Conservation (phyloP, 2,888 invertebrate genomes). For the Oxycera nigricornis region DNA sequence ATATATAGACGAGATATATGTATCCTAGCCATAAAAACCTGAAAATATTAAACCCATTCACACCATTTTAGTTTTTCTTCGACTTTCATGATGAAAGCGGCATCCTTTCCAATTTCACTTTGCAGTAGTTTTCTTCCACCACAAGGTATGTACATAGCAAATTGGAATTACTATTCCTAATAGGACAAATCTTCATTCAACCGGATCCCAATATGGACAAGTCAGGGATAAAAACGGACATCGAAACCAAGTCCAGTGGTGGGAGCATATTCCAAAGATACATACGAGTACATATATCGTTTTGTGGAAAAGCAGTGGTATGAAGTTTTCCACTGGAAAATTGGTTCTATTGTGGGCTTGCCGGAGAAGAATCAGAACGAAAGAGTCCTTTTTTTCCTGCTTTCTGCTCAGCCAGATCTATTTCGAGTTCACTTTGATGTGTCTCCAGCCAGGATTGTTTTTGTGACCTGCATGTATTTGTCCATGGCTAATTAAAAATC, state of each 20-base stretch:
- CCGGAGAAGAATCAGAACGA: background rate
- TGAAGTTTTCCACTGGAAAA: conserved; percentile 14
- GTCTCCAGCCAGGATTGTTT: conserved; percentile 69
- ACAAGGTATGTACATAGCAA: conserved; percentile 8
- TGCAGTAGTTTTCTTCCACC: background rate
- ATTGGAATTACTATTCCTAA: conserved; percentile 26
- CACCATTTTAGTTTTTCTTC: background rate
- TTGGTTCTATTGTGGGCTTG: conserved; percentile 7
- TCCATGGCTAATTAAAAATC: conserved; percentile 30
- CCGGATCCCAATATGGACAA: background rate
- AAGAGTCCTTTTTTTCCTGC: background rate
- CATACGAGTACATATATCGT: background rate
- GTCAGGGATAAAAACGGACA: background rate
- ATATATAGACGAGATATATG: no score
- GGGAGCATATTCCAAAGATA: background rate
- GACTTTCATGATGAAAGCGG: background rate
- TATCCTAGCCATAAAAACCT: no score
- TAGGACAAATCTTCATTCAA: conserved; percentile 18
- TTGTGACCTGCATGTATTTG: conserved; percentile 62
- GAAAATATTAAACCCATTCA: background rate
- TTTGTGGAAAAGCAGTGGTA: background rate
- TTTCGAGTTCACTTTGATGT: conserved; percentile 30
- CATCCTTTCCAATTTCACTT: background rate
- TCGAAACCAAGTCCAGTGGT: conserved; percentile 1
- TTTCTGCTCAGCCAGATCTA: background rate